Percentiles rank a stretch among this genome's conserved stretches.
phyloP scores from a whole-genome alignment of 2,797 vertebrate species.

The Fratercula arctica region DNA sequence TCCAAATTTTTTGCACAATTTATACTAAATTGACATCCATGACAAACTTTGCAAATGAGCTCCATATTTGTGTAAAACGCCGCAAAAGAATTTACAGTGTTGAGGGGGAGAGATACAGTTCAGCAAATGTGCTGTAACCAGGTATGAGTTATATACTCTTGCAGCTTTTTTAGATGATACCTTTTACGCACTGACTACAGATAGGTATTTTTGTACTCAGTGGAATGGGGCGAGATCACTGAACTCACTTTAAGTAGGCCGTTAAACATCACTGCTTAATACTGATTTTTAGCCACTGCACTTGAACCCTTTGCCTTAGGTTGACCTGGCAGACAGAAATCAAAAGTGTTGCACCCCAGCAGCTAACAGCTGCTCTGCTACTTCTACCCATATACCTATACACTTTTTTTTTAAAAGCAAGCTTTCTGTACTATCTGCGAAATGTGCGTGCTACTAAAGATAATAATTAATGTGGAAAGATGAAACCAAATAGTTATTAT shows the following conservation, averaged over 20 bases:
- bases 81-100: background rate
- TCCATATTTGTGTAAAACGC: background rate
- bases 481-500: background rate
- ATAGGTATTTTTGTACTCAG: background rate
- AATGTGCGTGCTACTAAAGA: background rate
- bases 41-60: background rate
- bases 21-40: background rate
- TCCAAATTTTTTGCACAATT: background rate
- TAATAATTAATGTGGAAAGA: background rate
- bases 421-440: background rate
- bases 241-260: conserved; percentile 1
- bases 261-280: background rate
- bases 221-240: background rate
- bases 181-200: background rate
- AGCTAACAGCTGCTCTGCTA: background rate
- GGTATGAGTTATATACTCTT: background rate
- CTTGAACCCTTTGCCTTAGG: background rate
- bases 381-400: background rate
- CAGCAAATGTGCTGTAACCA: background rate
- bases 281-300: background rate
- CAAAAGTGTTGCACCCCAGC: background rate
- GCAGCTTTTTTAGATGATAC: background rate
- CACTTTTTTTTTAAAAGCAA: background rate
- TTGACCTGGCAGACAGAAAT: background rate
- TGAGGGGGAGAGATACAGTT: background rate